Percentiles rank a stretch among this genome's conserved stretches.
These are phyloP conservation scores for Planococcus citri DNA, from an alignment of 1,140 invertebrate genomes.

Conservation along the genomic window DNA sequence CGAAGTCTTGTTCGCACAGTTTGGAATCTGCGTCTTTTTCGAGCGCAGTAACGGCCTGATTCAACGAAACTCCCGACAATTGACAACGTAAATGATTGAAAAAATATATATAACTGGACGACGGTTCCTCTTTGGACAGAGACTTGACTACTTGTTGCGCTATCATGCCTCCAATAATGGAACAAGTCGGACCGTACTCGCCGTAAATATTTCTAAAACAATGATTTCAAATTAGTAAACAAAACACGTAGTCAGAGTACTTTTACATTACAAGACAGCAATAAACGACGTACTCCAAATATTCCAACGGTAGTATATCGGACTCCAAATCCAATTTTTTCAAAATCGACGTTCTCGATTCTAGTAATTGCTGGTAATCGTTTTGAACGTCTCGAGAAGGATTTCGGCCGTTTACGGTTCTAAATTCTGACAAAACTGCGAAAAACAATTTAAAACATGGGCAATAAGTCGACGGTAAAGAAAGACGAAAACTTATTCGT, in stretches of 20 bases:
- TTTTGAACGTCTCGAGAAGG: conserved; percentile 32
- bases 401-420: neutral
- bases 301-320: neutral
- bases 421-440: neutral
- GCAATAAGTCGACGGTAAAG: neutral
- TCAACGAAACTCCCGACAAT: neutral
- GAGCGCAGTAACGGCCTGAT: neutral
- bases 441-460: neutral
- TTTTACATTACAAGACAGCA: neutral
- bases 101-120: neutral
- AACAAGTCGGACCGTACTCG: conserved; percentile 24
- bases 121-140: neutral
- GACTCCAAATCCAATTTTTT: neutral
- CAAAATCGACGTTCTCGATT: neutral
- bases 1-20: too few species aligned
- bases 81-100: conserved; percentile 8
- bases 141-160: conserved; percentile 32
- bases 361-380: conserved; percentile 36
- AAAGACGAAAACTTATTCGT: neutral
- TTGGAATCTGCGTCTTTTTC: too few species aligned
- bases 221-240: neutral
- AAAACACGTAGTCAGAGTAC: neutral
- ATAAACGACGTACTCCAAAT: conserved; percentile 6
- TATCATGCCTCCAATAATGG: conserved; percentile 30
- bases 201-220: conserved; percentile 24